Percentiles rank a stretch among this genome's conserved stretches.
These are phyloP conservation scores for Hoplostethus atlanticus DNA, from an alignment of 2,797 vertebrate genomes.

Conservation along the genomic window DNA sequence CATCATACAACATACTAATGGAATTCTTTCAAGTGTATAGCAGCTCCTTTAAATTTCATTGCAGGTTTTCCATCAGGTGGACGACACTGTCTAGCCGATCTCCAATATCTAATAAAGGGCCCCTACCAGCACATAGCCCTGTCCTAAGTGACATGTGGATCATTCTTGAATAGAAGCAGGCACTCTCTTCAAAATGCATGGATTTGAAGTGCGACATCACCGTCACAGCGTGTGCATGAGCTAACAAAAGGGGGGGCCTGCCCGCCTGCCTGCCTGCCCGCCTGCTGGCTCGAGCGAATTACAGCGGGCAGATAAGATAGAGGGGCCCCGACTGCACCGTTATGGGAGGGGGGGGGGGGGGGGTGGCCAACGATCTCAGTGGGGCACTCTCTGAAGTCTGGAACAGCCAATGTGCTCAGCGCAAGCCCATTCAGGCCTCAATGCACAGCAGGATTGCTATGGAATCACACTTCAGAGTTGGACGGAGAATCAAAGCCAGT, in stretches of 20 bases:
- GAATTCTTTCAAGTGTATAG: no score
- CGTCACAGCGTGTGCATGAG: slow-evolving; percentile 18
- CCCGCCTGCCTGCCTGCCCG: slow-evolving; percentile 13
- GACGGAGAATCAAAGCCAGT: slow-evolving; percentile 46
- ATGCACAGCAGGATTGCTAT: slow-evolving; percentile 24
- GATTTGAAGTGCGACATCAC: background rate
- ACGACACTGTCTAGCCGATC: no score
- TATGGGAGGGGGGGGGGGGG: background rate
- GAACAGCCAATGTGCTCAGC: slow-evolving; percentile 12
- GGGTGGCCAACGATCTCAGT: slow-evolving; percentile 20
- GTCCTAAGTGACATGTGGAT: background rate
- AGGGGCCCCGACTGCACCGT: slow-evolving; percentile 38
- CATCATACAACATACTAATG: no score
- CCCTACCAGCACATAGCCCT: no score
- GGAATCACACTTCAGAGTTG: slow-evolving; percentile 30
- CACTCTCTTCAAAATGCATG: slow-evolving; percentile 1
- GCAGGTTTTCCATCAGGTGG: no score
- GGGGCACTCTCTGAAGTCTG: slow-evolving; percentile 34
- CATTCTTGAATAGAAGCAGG: background rate
- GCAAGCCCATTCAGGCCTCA: background rate
- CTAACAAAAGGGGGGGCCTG: slow-evolving; percentile 16
- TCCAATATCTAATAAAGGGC: no score
- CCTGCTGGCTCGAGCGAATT: slow-evolving; percentile 48
- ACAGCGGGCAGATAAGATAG: slow-evolving; percentile 41
- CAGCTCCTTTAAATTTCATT: no score